Conservation (phyloP, 1,140 invertebrate species). For the Tetramorium alpestre region DNA sequence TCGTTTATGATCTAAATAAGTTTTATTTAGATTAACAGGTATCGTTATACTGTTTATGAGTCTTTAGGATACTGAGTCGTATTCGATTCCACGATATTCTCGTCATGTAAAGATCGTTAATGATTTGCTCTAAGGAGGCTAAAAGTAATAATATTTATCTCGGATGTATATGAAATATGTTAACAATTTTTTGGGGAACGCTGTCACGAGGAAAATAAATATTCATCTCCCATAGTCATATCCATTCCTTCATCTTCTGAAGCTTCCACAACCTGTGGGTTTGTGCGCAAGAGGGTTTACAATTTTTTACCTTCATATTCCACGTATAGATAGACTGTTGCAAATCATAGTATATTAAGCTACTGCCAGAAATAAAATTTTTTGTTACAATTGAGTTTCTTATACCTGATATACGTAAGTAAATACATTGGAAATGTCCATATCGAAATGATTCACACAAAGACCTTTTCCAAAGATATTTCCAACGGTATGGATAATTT, state of each 20-base stretch:
- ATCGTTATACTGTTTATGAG: slow-evolving; percentile 24
- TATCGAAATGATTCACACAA: neutral
- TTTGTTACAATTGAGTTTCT: neutral
- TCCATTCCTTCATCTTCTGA: slow-evolving; percentile 30
- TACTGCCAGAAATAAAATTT: neutral
- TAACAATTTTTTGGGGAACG: slow-evolving; percentile 28
- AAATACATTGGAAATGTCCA: neutral
- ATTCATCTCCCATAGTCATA: neutral
- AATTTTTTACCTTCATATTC: neutral
- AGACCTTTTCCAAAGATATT: slow-evolving; percentile 5
- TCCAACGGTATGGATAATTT: neutral
- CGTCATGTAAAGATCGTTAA: slow-evolving; percentile 36
- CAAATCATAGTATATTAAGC: slow-evolving; percentile 16
- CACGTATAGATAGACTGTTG: neutral
- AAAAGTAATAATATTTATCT: slow-evolving; percentile 63
- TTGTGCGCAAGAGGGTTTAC: neutral
- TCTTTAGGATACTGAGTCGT: slow-evolving; percentile 34
- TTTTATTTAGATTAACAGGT: slow-evolving; percentile 55
- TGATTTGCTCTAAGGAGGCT: slow-evolving; percentile 68
- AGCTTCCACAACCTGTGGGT: neutral
- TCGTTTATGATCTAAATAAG: slow-evolving; percentile 2
- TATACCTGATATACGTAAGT: slow-evolving; percentile 48
- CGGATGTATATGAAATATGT: slow-evolving; percentile 43
- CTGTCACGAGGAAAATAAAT: slow-evolving; percentile 29
- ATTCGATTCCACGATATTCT: slow-evolving; percentile 24